These are phyloP conservation scores for Chloroceryle amazona DNA, from an alignment of 2,797 vertebrate species.

Conservation along the genomic window DNA sequence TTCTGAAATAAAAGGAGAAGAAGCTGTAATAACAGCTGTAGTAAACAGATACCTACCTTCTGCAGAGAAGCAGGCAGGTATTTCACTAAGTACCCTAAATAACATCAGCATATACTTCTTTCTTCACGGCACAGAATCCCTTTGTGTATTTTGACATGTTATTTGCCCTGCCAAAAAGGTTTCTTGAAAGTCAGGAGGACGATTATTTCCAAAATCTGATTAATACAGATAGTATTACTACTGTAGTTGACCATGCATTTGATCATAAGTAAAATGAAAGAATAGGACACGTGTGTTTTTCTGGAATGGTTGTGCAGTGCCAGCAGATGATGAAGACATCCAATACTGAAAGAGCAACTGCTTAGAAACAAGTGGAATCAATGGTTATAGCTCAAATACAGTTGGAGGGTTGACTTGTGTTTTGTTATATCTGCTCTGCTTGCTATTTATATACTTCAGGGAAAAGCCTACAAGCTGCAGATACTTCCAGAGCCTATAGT, in stretches of 20 bases:
- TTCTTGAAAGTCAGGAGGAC: neutral
- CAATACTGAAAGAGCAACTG: neutral
- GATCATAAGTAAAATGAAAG: neutral
- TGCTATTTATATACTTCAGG: conserved; percentile 65
- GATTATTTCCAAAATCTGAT: conserved; percentile 13
- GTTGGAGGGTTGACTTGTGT: conserved; percentile 7
- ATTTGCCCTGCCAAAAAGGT: neutral
- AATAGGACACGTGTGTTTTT: neutral
- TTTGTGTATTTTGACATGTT: neutral
- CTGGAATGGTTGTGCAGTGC: neutral
- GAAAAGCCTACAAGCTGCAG: conserved; percentile 59
- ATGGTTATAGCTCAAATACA: conserved; percentile 49
- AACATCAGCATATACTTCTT: neutral
- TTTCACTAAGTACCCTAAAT: neutral
- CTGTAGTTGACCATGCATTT: neutral
- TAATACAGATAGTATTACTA: neutral
- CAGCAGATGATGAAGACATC: neutral
- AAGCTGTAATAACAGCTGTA: neutral
- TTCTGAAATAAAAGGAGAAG: neutral
- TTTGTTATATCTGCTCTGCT: conserved; percentile 42
- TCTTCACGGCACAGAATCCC: neutral
- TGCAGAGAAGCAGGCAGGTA: neutral
- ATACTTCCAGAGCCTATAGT: conserved; percentile 5
- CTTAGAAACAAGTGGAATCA: conserved; percentile 46
- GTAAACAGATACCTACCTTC: neutral